Evolutionary conservation across 2,888 invertebrate species (phyloP), one percentile per base, ranked within the genome.

Genomic region (Branchipolynoe longqiensis): DNA sequence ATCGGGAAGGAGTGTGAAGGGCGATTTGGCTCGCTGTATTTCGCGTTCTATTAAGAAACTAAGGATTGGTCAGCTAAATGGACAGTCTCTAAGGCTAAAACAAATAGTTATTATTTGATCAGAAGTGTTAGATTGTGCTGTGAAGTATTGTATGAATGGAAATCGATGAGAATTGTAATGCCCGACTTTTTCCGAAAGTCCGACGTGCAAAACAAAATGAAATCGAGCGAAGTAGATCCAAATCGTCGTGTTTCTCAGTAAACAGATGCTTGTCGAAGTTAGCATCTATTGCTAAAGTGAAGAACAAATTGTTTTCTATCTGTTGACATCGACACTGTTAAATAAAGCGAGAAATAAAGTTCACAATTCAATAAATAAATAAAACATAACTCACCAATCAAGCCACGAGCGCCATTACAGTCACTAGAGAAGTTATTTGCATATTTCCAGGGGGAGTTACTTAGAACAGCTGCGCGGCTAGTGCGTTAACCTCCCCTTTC

Each of bases 241-340:
- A 83, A 83, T 62, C 40, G 40, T 58, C 62, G 25, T 58, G 40
- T 59, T 59, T 59, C 22, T 41, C 28, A 40, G 28, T 12, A 59
- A 59, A 59, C 22, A 40, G 62, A 38, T 25, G 38, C n/a, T 38
- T 62, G 40, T 40, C 38, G 38, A 40, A 38, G 36, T 25, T 25
- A 8, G 28, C 22, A 83, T 28, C 58, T 6, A 25, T 28, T 28
- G 31, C 69, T 18, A 84, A 84, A 78, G 74, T 74, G 40, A 58
- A 84, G 78, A 84, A 84, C 84, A 84, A 84, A 48, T 84, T n/a
- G 62, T 83, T 64, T 83, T 64, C 58, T 64, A 38, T 56, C 40
- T 1, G 31, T 83, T 25, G 8, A 18, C 25, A 62, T 28, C 3
- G 36, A 14, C 38, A 40, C 31, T 6, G 36, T 59, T 36, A 6